phyloP scores from a whole-genome alignment of 2,113 vertebrate genomes.

The Mixornis gularis region DNA sequence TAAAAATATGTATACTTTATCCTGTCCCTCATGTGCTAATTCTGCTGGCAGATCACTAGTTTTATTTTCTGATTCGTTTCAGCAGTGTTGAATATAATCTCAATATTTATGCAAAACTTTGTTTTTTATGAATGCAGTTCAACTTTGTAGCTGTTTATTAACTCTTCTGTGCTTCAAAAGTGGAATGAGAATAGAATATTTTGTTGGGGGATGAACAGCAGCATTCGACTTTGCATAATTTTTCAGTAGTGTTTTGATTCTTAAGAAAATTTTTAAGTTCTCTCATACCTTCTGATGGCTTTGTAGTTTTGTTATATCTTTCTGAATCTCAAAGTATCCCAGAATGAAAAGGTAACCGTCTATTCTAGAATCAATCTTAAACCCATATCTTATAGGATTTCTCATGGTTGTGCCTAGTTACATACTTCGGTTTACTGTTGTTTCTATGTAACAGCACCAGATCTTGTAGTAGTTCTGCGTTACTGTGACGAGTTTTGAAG shows the following conservation, averaged over 20 bases:
- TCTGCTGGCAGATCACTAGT: background rate
- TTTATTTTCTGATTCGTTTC: background rate
- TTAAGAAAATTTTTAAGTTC: background rate
- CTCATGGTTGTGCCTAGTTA: background rate
- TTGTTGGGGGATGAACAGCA: background rate
- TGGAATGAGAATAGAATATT: background rate
- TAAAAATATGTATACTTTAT: background rate
- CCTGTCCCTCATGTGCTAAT: background rate
- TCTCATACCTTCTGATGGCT: background rate
- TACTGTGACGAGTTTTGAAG: background rate
- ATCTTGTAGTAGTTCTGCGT: background rate
- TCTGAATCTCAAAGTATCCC: background rate
- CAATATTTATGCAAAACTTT: background rate
- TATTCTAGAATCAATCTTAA: background rate
- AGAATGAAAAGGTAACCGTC: background rate
- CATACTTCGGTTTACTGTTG: background rate
- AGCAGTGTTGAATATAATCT: background rate
- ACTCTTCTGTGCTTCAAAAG: background rate
- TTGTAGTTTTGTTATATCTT: background rate
- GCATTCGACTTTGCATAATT: background rate
- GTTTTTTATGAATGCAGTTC: background rate
- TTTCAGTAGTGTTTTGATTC: background rate
- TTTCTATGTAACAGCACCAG: background rate
- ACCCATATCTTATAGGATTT: rapidly evolving
- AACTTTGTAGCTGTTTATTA: background rate